These are phyloP conservation scores for Prionailurus viverrinus DNA, from an alignment of 2,113 vertebrate genomes.

Conservation along the genomic window DNA sequence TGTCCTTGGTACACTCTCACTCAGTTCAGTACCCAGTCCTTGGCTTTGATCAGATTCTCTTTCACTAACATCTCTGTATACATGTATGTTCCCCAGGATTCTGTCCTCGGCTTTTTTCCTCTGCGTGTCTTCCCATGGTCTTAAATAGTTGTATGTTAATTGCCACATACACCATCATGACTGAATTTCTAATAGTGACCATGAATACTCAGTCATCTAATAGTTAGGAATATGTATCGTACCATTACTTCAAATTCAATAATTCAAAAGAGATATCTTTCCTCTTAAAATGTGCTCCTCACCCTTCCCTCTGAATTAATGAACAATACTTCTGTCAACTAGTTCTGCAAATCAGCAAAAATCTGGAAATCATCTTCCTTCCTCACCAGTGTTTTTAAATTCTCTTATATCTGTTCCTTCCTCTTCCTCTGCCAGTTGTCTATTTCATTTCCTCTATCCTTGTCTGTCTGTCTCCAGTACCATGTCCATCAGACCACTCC, in stretches of 20 bases:
- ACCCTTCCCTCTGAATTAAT: not conserved
- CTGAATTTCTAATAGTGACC: not conserved
- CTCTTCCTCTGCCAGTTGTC: not conserved
- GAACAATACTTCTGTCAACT: not conserved
- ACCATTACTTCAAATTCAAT: not conserved
- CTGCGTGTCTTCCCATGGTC: not conserved
- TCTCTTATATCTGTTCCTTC: not conserved
- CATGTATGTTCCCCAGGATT: not conserved
- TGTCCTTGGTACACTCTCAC: not conserved
- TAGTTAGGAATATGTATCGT: not conserved
- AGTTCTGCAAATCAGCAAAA: not conserved
- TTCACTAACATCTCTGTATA: not conserved
- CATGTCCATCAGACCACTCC: not conserved
- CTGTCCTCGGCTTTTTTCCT: not conserved
- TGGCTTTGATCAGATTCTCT: conserved; percentile 4
- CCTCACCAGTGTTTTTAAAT: not conserved
- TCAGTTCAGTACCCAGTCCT: not conserved
- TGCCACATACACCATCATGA: not conserved
- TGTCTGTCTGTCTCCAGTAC: not conserved
- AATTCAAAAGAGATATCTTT: conserved; percentile 1
- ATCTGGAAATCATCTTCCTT: not conserved
- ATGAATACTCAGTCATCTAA: not conserved
- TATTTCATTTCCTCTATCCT: not conserved
- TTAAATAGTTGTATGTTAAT: not conserved
- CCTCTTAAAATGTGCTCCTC: not conserved